A percentile compares a stretch with the other conserved stretches of the same genome.
phyloP scores from a whole-genome alignment of 2,888 invertebrate genomes.

The Mythimna albipuncta region DNA sequence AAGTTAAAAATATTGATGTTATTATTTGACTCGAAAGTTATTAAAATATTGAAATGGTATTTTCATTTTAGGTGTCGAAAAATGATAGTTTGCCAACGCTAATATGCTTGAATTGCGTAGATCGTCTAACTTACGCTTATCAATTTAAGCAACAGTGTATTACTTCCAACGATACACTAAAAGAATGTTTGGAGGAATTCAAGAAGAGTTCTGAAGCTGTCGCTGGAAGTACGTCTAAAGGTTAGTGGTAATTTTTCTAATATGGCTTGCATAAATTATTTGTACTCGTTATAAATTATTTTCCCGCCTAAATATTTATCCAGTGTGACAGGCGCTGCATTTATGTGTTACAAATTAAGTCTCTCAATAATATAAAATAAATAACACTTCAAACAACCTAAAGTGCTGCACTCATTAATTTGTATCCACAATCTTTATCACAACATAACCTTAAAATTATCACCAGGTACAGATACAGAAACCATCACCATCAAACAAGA shows the following conservation, averaged over 20 bases:
- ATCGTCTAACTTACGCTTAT: constrained; percentile 86
- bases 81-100: constrained; percentile 87
- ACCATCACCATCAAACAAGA: constrained; percentile 90
- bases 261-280: neutral
- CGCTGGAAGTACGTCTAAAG: constrained; percentile 73
- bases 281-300: neutral
- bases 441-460: constrained; percentile 39
- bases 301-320: constrained; percentile 49
- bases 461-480: constrained; percentile 79
- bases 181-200: constrained; percentile 88
- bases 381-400: neutral
- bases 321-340: constrained; percentile 29
- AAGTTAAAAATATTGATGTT: constrained; percentile 51
- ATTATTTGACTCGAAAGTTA: constrained; percentile 24
- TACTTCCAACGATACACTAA: constrained; percentile 86
- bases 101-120: constrained; percentile 88
- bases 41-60: constrained; percentile 21
- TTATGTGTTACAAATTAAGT: constrained; percentile 34
- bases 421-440: neutral
- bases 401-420: neutral
- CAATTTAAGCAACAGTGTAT: constrained; percentile 89
- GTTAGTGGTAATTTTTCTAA: constrained; percentile 64
- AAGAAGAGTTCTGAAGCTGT: constrained; percentile 82
- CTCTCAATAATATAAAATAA: neutral
- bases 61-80: constrained; percentile 83